Evolutionary conservation across 1,140 invertebrate genomes (phyloP), one percentile per base, ranked within the genome.

Genomic region (Planococcus citri): DNA sequence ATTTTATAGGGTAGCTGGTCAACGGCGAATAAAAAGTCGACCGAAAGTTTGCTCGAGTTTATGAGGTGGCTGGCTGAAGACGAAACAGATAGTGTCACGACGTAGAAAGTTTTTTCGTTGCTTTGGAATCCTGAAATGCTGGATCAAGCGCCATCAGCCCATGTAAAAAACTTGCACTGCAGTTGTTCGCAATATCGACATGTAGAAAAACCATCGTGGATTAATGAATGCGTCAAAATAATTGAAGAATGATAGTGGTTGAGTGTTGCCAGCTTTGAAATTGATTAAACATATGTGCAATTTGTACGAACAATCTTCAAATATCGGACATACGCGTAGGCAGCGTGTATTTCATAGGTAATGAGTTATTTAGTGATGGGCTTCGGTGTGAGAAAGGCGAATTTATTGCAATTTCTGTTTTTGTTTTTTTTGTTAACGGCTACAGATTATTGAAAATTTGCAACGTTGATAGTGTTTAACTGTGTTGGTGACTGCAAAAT

Each of bases 51-150:
- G 67, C 80, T 98, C 70, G 95, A 98, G 81, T 82, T 98, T 70
- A 98, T 98, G 74, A 84, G 95, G 71, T 83, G 95, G 75, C 79
- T 98, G 70, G 95, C 95, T 20, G 95, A 98, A 80, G 95, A 97
- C 80, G 95, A 98, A 80, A 98, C 98, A 78, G 94, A 97, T 80
- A 95, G 95, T 70, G 92, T 97, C 17, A 98, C 98, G 95, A 95
- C 95, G 64, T 91, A 96, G 77, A 98, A 98, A 83, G 92, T 97
- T n/a, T 82, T 98, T 72, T 93, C 93, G 69, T 81, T 98, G 20
- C 90, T 98, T 77, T 98, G 95, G 95, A 96, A 95, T 77, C 96
- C 92, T 1, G 95, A 98, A 80, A 97, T 98, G 73, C 94, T 98
- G 87, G 95, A 98, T 80, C 94, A 97, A 77, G 95, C 95, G 1